Base-by-base conservation (phyloP, 2,888 invertebrate species). In the Formica aserva region DNA sequence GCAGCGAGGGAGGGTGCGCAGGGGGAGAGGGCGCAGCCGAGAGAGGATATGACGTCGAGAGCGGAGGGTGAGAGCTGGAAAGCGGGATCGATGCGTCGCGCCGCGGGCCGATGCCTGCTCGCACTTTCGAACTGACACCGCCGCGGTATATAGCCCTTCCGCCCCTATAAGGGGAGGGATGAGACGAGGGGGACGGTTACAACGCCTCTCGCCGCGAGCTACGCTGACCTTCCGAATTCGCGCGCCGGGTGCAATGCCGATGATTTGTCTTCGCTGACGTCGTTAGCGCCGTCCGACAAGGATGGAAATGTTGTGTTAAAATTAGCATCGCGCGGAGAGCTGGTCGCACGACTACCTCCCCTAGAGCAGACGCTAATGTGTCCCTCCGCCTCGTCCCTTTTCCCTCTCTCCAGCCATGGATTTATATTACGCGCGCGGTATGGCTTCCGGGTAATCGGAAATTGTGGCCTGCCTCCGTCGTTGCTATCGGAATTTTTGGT, bases 1-100 rank as follows among this genome's bases (percentile, higher is more conserved):
- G 78, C 72, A 63, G 41, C 67, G 72, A 75, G 75, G 83, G 86
- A 75, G 66, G 35, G 71, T 22, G 82, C 63, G 62, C 84, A 65
- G 86, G 86, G 62, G 83, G 85, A 75, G 86, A 88, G 78, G 84
- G 78, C 74, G 77, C 81, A 87, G 52, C 82, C 84, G 80, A 80
- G 85, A 87, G 90, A 90, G 89, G 86, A 89, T 90, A 90, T 88
- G 90, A 90, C 90, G 88, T 75, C 74, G 71, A 75, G 71, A 77
- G 15, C 38, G 77, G 87, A 85, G 89, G 87, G 89, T 82, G 88
- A 88, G 91, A 87, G 91, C 89, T 89, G 92, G 92, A 90, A 89
- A 86, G 90, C 89, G 91, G 93, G 94, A 94, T 94, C 94, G 94
- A 94, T 94, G 92, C 93, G 93, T 93, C 93, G 93, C 93, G 93